phyloP scores from a whole-genome alignment of 2,113 vertebrate species.

The Willisornis vidua region DNA sequence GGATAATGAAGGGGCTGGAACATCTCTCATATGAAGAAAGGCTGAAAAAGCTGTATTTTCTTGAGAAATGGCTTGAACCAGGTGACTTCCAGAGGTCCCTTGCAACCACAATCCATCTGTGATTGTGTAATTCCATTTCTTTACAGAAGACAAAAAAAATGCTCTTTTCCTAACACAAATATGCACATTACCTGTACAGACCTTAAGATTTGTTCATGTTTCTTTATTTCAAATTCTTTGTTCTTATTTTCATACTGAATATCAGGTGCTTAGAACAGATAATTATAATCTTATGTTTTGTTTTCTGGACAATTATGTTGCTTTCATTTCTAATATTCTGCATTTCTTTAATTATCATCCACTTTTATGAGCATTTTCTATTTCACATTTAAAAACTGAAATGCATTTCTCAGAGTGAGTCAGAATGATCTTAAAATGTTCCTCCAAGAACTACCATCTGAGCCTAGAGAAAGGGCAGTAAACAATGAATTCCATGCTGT shows the following conservation, averaged over 20 bases:
- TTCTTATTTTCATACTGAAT: not conserved
- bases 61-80: not conserved
- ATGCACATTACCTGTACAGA: not conserved
- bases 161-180: not conserved
- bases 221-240: not conserved
- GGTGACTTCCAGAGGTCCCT: not conserved
- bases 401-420: not conserved
- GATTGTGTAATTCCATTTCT: not conserved
- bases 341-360: not conserved
- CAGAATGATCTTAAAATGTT: not conserved
- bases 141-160: not conserved
- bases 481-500: not conserved
- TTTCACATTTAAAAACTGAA: not conserved
- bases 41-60: not conserved
- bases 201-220: not conserved
- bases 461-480: not conserved
- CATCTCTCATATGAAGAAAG: accelerated
- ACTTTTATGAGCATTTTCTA: not conserved
- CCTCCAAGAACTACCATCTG: not conserved
- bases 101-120: not conserved
- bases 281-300: not conserved
- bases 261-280: not conserved
- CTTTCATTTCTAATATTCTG: not conserved
- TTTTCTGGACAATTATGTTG: not conserved
- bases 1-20: not conserved